Percentiles rank a stretch among this genome's conserved stretches.
These are phyloP conservation scores for Rhabdomys dilectus DNA, from an alignment of 2,113 vertebrate genomes.

Conservation along the genomic window DNA sequence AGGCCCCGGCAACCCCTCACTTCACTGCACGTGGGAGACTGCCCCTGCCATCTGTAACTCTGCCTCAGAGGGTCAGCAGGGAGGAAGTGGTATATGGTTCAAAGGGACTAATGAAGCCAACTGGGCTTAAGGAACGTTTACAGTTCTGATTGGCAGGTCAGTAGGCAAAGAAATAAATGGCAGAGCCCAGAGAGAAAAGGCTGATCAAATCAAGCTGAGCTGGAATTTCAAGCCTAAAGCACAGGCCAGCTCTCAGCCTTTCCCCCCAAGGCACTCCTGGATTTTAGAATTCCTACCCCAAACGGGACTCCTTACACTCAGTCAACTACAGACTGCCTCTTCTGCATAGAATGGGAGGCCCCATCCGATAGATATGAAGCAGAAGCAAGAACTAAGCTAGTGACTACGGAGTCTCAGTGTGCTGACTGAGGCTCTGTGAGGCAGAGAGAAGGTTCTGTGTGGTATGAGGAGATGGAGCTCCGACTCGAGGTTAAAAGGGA, in stretches of 20 bases:
- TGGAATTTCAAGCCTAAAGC: not conserved
- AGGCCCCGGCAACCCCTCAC: not conserved
- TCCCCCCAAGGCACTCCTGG: not conserved
- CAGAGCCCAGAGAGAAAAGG: not conserved
- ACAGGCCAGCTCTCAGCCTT: not conserved
- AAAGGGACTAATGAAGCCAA: not conserved
- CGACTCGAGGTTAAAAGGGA: not conserved
- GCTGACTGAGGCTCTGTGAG: rapidly evolving
- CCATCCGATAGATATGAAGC: rapidly evolving
- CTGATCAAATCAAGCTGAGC: not conserved
- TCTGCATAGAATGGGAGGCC: not conserved
- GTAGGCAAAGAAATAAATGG: not conserved
- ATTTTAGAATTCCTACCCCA: not conserved
- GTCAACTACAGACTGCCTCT: not conserved
- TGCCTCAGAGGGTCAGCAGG: not conserved
- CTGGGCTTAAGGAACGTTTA: not conserved
- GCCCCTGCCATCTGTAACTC: not conserved
- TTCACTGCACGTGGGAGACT: not conserved
- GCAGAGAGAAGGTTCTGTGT: not conserved
- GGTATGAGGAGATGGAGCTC: not conserved
- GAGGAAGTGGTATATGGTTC: not conserved
- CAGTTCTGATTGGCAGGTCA: not conserved
- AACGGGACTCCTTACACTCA: not conserved
- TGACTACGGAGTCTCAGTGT: not conserved
- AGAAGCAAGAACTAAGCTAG: rapidly evolving